Conservation (phyloP, 2,888 invertebrate species). For the Drosophila recens region DNA sequence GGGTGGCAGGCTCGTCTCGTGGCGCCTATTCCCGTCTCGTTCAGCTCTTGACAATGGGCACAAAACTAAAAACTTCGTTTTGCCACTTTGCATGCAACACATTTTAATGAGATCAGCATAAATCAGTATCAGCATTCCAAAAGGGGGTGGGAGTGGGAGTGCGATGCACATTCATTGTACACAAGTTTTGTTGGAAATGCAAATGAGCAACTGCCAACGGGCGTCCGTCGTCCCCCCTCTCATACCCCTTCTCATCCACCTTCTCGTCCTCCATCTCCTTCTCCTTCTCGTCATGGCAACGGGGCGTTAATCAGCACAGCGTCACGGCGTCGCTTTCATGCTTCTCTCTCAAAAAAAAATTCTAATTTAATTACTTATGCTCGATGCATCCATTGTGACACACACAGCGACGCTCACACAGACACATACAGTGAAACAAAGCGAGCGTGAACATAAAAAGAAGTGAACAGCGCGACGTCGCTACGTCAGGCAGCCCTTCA, state of each 20-base stretch:
- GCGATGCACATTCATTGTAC: constrained; percentile 35
- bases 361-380: constrained; percentile 85
- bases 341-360: constrained; percentile 72
- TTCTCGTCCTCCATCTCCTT: background rate
- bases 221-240: constrained; percentile 6
- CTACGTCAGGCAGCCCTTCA: constrained; percentile 39
- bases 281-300: constrained; percentile 59
- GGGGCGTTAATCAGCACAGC: constrained; percentile 72
- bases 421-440: constrained; percentile 41
- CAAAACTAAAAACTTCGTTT: constrained; percentile 72
- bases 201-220: constrained; percentile 72
- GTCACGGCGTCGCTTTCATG: constrained; percentile 62
- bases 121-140: constrained; percentile 67
- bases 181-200: constrained; percentile 57
- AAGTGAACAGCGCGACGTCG: constrained; percentile 55
- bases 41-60: constrained; percentile 51
- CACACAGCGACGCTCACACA: constrained; percentile 61
- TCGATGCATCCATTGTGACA: constrained; percentile 82
- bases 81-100: constrained; percentile 65
- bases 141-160: constrained; percentile 6
- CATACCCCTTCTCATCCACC: background rate
- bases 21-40: background rate
- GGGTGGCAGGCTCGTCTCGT: constrained; percentile 1
- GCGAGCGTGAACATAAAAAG: constrained; percentile 67
- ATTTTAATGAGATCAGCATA: constrained; percentile 81